Base-by-base conservation (phyloP, 1,140 invertebrate species). In the Nasonia longicornis region DNA sequence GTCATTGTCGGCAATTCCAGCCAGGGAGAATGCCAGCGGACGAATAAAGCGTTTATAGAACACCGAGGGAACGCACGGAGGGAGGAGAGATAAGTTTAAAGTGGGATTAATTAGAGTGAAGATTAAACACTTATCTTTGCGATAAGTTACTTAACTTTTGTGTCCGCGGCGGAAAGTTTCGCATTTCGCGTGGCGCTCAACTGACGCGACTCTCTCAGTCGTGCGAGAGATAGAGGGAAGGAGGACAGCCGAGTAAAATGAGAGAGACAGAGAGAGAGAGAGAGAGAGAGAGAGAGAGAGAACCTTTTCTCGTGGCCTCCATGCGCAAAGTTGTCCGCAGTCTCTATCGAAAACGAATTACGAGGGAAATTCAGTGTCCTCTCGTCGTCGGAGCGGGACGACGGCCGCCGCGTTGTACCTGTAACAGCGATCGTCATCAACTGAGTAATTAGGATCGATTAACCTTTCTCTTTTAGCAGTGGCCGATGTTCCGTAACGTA, bases 81-180 rank as follows among this genome's bases (percentile, higher is more conserved):
- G 26, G 1, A 1, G n/a, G 38, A 26, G 26, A 52, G 66, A 48
- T 48, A 77, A 69, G 38, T 77, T 52, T 77, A 48, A 77, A 77
- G 76, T 77, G 76, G 76, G 66, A 77, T 77, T 77, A 77, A 77
- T 77, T 77, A 77, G 42, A 69, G 2, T 26, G 42, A 77, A 77
- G 76, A 77, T 77, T 77, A 77, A 77, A 69, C 42, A 69, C 64
- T 77, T 77, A 77, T 77, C 76, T 77, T 77, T 69, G 76, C 45
- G 38, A 77, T 77, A 77, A 77, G 64, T 31, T n/a, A 45, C 58
- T 77, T 77, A 42, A 77, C 74, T 66, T 67, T 72, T 48, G 20
- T 20, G 3, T 7, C 12, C 16, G 7, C 20, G 52, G 35, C 35
- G 31, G n/a, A 67, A 77, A 67, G 74, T 77, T 77, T 66, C 63